Percentiles rank a stretch among this genome's conserved stretches.
Conservation (phyloP, 2,113 vertebrate genomes). For the Echinops telfairi region DNA sequence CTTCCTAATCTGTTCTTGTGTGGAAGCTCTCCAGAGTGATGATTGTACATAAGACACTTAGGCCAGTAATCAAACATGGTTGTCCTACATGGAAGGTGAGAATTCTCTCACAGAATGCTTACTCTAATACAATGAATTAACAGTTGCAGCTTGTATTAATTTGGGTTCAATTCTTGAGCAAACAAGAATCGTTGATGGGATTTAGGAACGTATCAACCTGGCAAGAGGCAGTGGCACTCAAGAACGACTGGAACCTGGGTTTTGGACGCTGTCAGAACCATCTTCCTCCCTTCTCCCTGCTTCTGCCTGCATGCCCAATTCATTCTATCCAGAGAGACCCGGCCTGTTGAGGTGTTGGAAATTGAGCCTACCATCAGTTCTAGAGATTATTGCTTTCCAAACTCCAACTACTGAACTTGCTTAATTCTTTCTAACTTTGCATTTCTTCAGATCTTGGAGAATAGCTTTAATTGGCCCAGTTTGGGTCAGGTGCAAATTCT, state of each 20-base stretch:
- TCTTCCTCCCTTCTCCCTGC: too few species aligned
- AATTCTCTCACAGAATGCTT: not conserved
- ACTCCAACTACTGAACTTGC: not conserved
- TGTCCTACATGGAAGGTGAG: not conserved
- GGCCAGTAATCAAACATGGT: not conserved
- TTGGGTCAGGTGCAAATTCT: too few species aligned
- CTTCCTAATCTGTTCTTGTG: not conserved
- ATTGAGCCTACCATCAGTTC: not conserved
- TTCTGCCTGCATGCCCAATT: not conserved
- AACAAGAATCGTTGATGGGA: not conserved
- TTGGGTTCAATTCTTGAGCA: not conserved
- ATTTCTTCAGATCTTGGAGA: not conserved
- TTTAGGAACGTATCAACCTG: conserved; percentile 13
- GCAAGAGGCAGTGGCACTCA: not conserved
- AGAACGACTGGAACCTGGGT: not conserved
- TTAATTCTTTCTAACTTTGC: not conserved
- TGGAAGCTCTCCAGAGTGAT: not conserved
- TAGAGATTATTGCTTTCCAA: not conserved
- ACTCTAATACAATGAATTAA: not conserved
- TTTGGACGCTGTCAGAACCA: not conserved
- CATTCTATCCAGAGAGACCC: not conserved
- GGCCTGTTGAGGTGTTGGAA: not conserved
- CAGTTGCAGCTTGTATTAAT: not conserved
- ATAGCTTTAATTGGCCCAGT: too few species aligned
- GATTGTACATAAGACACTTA: too few species aligned